phyloP scores from a whole-genome alignment of 2,888 invertebrate species.

The Eupelmus urozonus region DNA sequence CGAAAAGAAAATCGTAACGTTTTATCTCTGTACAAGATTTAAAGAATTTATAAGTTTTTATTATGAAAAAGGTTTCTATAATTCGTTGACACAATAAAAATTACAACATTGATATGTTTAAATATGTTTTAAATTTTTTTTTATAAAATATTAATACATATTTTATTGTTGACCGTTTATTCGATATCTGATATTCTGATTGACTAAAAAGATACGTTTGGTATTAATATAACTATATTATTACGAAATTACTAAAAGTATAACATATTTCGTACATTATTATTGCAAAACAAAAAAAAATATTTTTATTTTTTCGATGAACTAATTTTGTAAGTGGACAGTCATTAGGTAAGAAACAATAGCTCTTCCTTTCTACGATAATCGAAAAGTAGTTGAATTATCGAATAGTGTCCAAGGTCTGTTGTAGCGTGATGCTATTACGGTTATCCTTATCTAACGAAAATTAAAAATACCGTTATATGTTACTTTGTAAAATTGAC shows the following conservation, averaged over 20 bases:
- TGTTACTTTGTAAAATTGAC: slow-evolving; percentile 16
- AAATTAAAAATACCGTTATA: slow-evolving; percentile 23
- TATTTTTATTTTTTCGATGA: slow-evolving; percentile 23
- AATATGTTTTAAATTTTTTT: too few species aligned
- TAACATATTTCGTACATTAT: too few species aligned
- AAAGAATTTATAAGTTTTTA: not conserved
- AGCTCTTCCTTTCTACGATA: slow-evolving; percentile 42
- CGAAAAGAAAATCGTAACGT: not conserved
- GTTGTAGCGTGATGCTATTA: slow-evolving; percentile 42
- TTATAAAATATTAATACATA: too few species aligned
- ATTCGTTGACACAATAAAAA: not conserved
- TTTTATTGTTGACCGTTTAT: too few species aligned
- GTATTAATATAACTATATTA: too few species aligned
- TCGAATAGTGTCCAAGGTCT: slow-evolving; percentile 53
- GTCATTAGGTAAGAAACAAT: slow-evolving; percentile 34
- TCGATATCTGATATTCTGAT: too few species aligned
- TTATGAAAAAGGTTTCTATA: not conserved
- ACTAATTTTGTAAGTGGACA: slow-evolving; percentile 39
- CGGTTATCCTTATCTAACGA: slow-evolving; percentile 24
- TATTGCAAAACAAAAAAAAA: not conserved
- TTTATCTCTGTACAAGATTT: too few species aligned
- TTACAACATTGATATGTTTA: too few species aligned
- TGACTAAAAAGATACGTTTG: too few species aligned
- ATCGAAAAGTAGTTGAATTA: slow-evolving; percentile 49
- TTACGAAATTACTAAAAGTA: too few species aligned